Evolutionary conservation across 2,888 invertebrate species (phyloP).

Genomic region (Cordilura impudica): DNA sequence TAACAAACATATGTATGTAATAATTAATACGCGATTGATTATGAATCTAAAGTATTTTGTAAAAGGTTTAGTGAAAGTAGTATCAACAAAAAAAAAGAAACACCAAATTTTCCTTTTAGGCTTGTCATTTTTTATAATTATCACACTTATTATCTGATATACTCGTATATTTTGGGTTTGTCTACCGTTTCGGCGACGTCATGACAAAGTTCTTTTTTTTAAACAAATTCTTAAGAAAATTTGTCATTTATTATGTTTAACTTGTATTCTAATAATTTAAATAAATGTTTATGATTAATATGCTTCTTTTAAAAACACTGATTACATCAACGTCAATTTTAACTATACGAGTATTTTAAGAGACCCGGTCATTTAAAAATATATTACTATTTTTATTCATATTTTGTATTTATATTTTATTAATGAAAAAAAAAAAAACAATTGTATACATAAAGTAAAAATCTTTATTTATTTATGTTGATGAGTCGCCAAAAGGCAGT

Average conservation of each 20-base stretch:
- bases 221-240: background rate
- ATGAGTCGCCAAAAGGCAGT: background rate
- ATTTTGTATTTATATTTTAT: background rate
- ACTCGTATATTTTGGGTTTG: background rate
- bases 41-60: background rate
- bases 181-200: background rate
- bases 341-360: too few relatives aligned
- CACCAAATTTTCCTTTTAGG: background rate
- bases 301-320: background rate
- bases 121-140: background rate
- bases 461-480: background rate
- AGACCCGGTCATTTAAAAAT: background rate
- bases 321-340: background rate
- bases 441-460: background rate
- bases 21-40: background rate
- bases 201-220: too few relatives aligned
- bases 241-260: background rate
- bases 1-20: constrained; percentile 26
- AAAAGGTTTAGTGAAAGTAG: too few relatives aligned
- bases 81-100: too few relatives aligned
- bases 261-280: background rate
- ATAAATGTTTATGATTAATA: background rate
- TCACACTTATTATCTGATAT: background rate
- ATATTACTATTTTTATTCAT: background rate
- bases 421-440: background rate